Evolutionary conservation across 2,113 vertebrate species (phyloP).

Genomic region (Talpa occidentalis): DNA sequence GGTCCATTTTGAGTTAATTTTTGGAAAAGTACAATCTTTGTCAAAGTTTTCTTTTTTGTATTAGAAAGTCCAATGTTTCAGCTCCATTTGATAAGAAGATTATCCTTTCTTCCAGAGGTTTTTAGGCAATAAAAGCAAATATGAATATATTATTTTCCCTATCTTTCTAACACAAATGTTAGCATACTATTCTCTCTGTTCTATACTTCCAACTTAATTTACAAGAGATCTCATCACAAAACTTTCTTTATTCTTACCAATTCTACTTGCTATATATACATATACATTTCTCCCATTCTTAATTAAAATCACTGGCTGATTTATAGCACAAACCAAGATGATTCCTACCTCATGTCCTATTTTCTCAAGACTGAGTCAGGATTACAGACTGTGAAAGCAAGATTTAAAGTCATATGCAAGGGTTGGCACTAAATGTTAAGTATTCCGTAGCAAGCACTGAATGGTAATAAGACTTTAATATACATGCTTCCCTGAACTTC

Average conservation of each 20-base stretch:
- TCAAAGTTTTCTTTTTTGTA: constrained; percentile 40
- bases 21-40: not conserved
- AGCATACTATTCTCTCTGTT: not conserved
- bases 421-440: not conserved
- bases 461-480: not conserved
- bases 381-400: not conserved
- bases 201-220: not conserved
- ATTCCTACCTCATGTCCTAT: not conserved
- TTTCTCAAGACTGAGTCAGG: not conserved
- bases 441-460: not conserved
- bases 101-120: not conserved
- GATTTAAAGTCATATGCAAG: not conserved
- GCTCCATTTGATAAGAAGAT: not conserved
- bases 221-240: not conserved
- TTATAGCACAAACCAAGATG: not conserved
- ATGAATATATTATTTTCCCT: not conserved
- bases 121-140: constrained; percentile 6
- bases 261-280: not conserved
- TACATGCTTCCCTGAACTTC: not conserved
- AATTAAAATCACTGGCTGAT: constrained; percentile 14
- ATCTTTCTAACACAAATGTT: not conserved
- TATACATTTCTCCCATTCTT: not conserved
- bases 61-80: not conserved
- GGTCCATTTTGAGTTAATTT: not conserved
- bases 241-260: not conserved